Percentiles rank a stretch among this genome's conserved stretches.
phyloP scores from a whole-genome alignment of 2,797 vertebrate genomes.

The Carduelis carduelis region DNA sequence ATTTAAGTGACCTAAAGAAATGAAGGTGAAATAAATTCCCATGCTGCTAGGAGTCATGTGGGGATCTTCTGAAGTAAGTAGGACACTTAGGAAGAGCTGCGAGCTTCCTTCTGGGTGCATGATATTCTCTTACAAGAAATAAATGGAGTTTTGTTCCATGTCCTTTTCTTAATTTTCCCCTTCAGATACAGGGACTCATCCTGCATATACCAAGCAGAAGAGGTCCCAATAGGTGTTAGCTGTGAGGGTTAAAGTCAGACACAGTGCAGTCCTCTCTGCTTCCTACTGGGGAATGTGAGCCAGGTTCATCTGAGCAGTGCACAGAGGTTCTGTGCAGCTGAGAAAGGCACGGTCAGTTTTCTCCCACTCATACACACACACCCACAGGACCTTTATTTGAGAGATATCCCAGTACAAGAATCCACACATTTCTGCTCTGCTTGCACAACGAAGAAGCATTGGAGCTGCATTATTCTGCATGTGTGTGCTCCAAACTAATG shows the following conservation, averaged over 20 bases:
- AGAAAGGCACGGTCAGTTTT: neutral
- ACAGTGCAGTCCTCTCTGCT: neutral
- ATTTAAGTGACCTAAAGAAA: constrained; percentile 61
- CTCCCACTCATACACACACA: neutral
- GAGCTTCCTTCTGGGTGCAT: neutral
- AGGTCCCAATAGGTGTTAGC: neutral
- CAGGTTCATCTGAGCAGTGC: neutral
- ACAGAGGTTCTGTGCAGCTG: neutral
- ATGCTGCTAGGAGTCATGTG: constrained; percentile 46
- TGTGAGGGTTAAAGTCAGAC: neutral
- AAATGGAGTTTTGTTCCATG: neutral
- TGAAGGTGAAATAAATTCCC: constrained; percentile 52
- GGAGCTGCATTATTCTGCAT: neutral
- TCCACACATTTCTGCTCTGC: neutral
- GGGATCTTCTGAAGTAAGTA: constrained; percentile 27
- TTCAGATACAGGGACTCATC: neutral
- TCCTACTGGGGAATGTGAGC: neutral
- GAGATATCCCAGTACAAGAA: neutral
- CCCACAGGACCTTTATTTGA: neutral
- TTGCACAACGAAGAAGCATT: neutral
- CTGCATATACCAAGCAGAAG: neutral
- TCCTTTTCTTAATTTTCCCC: neutral
- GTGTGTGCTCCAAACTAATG: neutral
- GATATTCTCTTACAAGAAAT: neutral
- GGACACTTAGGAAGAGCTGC: neutral